A percentile compares a stretch with the other conserved stretches of the same genome.
Conservation (phyloP, 2,113 vertebrate genomes). For the Gasterosteus aculeatus region DNA sequence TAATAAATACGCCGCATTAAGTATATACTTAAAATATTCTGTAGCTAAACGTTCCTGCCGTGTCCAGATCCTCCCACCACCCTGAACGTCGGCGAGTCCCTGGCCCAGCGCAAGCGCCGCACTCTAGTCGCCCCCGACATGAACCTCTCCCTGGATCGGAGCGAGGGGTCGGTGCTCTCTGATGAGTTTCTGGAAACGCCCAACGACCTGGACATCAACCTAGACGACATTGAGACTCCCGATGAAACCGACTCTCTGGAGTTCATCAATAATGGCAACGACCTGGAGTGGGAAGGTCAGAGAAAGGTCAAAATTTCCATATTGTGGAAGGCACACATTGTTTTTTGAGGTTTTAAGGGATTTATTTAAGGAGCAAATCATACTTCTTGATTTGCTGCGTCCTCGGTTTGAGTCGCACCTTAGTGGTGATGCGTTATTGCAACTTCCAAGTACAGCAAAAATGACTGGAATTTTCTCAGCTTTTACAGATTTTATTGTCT, state of each 20-base stretch:
- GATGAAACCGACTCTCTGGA: conserved; percentile 96
- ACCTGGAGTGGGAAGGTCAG: conserved; percentile 98
- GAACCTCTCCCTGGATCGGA: conserved; percentile 96
- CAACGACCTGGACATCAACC: conserved; percentile 95
- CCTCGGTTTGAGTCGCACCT: background rate
- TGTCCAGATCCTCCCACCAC: conserved; percentile 86
- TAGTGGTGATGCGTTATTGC: background rate
- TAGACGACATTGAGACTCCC: conserved; percentile 95
- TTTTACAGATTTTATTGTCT: background rate
- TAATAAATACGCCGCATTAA: background rate
- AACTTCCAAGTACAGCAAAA: background rate
- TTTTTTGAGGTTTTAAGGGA: background rate
- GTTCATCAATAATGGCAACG: conserved; percentile 90
- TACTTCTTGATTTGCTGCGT: background rate
- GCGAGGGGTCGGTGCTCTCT: conserved; percentile 92
- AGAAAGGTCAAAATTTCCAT: background rate
- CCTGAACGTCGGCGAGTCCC: conserved; percentile 80
- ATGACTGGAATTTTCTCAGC: too few species aligned
- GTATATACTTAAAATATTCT: background rate
- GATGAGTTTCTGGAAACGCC: conserved; percentile 93
- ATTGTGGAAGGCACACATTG: background rate
- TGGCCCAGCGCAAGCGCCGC: conserved; percentile 86
- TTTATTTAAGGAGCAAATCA: background rate
- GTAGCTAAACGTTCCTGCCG: background rate
- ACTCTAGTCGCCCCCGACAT: conserved; percentile 93